These are phyloP conservation scores for Poeciliopsis presidionis DNA, from an alignment of 2,797 vertebrate genomes.

Conservation along the genomic window DNA sequence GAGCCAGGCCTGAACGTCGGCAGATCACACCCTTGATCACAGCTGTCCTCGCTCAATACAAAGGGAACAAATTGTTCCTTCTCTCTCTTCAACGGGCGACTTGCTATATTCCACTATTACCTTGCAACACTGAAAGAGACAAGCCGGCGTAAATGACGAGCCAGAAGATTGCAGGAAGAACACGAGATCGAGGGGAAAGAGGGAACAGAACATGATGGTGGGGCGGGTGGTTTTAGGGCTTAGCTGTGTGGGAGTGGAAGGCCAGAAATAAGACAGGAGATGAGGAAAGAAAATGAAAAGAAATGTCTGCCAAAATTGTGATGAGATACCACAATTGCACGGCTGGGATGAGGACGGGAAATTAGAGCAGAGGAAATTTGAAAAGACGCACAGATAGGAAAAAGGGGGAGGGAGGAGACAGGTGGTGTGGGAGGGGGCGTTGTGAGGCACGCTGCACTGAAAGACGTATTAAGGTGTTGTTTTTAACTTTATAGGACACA, in stretches of 20 bases:
- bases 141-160: slow-evolving; percentile 73
- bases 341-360: slow-evolving; percentile 56
- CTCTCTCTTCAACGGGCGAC: slow-evolving; percentile 56
- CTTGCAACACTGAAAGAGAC: slow-evolving; percentile 78
- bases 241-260: slow-evolving; percentile 24
- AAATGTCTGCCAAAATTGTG: slow-evolving; percentile 73
- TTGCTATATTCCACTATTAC: slow-evolving; percentile 78
- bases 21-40: slow-evolving; percentile 70
- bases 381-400: slow-evolving; percentile 59
- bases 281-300: slow-evolving; percentile 77
- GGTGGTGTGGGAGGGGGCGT: slow-evolving; percentile 29
- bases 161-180: slow-evolving; percentile 71
- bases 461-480: slow-evolving; percentile 18
- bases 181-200: slow-evolving; percentile 40
- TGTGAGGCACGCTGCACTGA: slow-evolving; percentile 19
- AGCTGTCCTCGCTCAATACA: slow-evolving; percentile 65
- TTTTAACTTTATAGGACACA: slow-evolving; percentile 34
- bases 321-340: slow-evolving; percentile 74
- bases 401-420: slow-evolving; percentile 37
- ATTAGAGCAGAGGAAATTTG: slow-evolving; percentile 63
- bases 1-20: slow-evolving; percentile 41
- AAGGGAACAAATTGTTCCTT: slow-evolving; percentile 81
- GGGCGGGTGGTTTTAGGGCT: slow-evolving; percentile 30
- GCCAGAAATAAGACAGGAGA: slow-evolving; percentile 74
- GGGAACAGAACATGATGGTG: slow-evolving; percentile 13